phyloP scores from a whole-genome alignment of 2,113 vertebrate species.

The Puffinus mauretanicus region DNA sequence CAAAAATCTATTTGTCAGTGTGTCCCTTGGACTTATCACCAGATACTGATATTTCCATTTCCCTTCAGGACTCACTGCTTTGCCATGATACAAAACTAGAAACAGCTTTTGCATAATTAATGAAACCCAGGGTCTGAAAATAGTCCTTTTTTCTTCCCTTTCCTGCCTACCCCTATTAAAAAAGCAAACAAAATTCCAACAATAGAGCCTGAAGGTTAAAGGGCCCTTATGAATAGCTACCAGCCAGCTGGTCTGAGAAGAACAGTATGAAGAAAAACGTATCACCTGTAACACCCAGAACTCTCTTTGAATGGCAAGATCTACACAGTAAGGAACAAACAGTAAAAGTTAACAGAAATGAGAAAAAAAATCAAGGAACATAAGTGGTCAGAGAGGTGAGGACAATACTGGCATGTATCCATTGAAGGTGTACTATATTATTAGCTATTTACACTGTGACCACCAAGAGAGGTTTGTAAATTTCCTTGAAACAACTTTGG shows the following conservation, averaged over 20 bases:
- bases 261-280: neutral
- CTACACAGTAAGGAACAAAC: neutral
- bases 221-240: neutral
- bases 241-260: neutral
- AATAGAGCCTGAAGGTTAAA: constrained; percentile 14
- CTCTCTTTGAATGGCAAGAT: neutral
- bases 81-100: neutral
- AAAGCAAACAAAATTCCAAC: constrained; percentile 18
- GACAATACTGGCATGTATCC: neutral
- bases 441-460: neutral
- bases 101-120: constrained; percentile 41
- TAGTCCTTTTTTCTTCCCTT: neutral
- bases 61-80: neutral
- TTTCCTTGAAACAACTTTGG: neutral
- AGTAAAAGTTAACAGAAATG: neutral
- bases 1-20: neutral
- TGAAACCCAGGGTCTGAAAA: constrained; percentile 13
- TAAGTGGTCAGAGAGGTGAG: neutral
- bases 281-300: neutral
- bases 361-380: neutral
- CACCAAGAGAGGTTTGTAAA: neutral
- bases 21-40: neutral
- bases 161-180: neutral
- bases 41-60: neutral
- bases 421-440: neutral